These are phyloP conservation scores for Trochalopteron elliotii DNA, from an alignment of 2,113 vertebrate species.

Conservation along the genomic window DNA sequence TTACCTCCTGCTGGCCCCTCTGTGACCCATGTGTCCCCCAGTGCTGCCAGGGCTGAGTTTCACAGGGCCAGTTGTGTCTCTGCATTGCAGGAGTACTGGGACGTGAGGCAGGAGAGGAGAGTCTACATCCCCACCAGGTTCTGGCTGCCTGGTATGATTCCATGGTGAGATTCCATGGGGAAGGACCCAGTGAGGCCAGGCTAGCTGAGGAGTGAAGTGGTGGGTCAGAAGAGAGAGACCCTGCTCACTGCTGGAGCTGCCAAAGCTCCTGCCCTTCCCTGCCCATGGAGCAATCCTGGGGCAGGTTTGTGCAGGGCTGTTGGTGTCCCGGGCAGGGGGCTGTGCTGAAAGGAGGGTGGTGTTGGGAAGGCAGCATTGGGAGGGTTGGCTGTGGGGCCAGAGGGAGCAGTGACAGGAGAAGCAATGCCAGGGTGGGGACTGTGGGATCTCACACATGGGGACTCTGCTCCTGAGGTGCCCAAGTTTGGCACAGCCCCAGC, in stretches of 20 bases:
- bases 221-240: neutral
- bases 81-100: neutral
- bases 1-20: neutral
- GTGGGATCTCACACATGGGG: rapidly evolving
- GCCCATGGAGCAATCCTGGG: rapidly evolving
- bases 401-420: neutral
- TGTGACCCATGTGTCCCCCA: neutral
- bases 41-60: neutral
- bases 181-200: neutral
- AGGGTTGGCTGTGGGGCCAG: too few species aligned
- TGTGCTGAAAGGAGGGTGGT: neutral
- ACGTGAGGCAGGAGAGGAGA: neutral
- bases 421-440: neutral
- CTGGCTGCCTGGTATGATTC: neutral
- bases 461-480: neutral
- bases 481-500: neutral
- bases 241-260: neutral
- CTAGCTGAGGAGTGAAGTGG: neutral
- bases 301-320: neutral
- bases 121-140: neutral
- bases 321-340: neutral
- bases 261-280: neutral
- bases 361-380: rapidly evolving
- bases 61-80: neutral
- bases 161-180: neutral